phyloP scores from a whole-genome alignment of 2,113 vertebrate genomes.

The Ptychochromis oligacanthus region DNA sequence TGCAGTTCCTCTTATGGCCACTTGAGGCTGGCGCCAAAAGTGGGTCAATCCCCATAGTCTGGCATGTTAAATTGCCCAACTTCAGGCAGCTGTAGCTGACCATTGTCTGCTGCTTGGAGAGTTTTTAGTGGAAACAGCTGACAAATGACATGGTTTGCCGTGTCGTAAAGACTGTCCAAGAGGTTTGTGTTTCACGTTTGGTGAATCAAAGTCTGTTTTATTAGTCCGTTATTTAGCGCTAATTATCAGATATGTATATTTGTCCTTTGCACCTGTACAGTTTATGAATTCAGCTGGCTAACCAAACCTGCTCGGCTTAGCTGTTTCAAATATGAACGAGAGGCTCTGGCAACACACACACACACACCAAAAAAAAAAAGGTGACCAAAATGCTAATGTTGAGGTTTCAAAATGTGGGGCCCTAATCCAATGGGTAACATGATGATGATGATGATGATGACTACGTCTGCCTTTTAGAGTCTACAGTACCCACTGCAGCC shows the following conservation, averaged over 20 bases:
- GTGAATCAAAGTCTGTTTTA: background rate
- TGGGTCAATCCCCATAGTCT: background rate
- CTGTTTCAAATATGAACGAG: background rate
- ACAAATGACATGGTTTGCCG: too few relatives aligned
- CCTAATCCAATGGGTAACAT: rapidly evolving
- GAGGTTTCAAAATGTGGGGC: background rate
- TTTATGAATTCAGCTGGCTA: background rate
- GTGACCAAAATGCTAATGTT: too few relatives aligned
- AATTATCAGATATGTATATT: background rate
- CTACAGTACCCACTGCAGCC: background rate
- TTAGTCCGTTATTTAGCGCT: background rate
- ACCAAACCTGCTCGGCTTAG: background rate
- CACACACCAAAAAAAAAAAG: background rate
- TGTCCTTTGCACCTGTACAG: background rate
- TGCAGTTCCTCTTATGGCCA: background rate
- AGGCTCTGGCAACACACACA: too few relatives aligned
- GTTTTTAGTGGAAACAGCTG: too few relatives aligned
- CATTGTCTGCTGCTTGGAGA: background rate
- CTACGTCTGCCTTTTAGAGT: background rate
- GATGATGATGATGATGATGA: too few relatives aligned
- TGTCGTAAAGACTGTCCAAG: too few relatives aligned
- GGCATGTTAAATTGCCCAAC: background rate
- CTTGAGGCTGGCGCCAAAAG: rapidly evolving
- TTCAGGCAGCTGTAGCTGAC: background rate
- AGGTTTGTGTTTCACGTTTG: background rate